Conservation (phyloP, 2,888 invertebrate genomes). For the Orthosia gothica region DNA sequence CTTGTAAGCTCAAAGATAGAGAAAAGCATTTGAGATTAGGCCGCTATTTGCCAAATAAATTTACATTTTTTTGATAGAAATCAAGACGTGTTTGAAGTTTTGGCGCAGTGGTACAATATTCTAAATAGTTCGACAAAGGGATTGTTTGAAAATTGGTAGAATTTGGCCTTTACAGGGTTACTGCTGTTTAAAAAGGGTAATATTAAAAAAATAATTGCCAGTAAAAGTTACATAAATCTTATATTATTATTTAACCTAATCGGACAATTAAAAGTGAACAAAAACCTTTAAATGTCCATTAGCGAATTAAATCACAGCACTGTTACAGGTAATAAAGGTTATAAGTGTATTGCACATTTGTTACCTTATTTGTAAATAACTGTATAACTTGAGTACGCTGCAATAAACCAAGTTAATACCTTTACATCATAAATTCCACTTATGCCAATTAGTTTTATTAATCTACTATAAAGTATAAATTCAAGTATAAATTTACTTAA, state of each 20-base stretch:
- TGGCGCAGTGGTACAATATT: background rate
- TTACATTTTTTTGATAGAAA: constrained; percentile 17
- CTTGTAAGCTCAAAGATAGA: too few relatives aligned
- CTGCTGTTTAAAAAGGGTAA: too few relatives aligned
- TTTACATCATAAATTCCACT: constrained; percentile 41
- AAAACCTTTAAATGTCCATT: background rate
- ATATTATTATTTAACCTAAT: too few relatives aligned
- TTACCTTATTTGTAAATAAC: background rate
- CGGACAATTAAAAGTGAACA: too few relatives aligned
- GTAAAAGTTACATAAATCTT: too few relatives aligned
- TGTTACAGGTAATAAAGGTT: too few relatives aligned
- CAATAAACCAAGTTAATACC: constrained; percentile 7
- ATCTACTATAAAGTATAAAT: too few relatives aligned
- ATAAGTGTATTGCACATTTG: too few relatives aligned
- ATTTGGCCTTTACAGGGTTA: background rate
- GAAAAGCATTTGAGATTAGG: constrained; percentile 8
- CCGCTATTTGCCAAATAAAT: constrained; percentile 11
- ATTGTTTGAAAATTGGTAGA: background rate
- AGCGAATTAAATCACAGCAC: background rate
- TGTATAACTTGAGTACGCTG: background rate
- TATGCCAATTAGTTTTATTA: constrained; percentile 31
- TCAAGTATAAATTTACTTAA: constrained; percentile 41
- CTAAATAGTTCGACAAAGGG: background rate
- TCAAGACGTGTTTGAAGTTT: background rate
- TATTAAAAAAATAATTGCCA: too few relatives aligned